These are phyloP conservation scores for Nesidiocoris tenuis DNA, from an alignment of 2,888 invertebrate genomes.

Conservation along the genomic window DNA sequence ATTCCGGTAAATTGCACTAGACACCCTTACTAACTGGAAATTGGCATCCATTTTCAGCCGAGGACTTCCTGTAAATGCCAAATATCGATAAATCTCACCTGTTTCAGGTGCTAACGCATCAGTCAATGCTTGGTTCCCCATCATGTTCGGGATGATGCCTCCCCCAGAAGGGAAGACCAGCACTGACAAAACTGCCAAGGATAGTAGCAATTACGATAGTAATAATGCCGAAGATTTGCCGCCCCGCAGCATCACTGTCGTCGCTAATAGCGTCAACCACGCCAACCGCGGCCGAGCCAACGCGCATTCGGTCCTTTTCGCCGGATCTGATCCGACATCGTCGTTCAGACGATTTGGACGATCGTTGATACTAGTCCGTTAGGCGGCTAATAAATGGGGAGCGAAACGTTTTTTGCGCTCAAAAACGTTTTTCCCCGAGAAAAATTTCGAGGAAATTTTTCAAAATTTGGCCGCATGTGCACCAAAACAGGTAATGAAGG, in stretches of 20 bases:
- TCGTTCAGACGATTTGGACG: slow-evolving; percentile 26
- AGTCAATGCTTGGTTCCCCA: slow-evolving; percentile 53
- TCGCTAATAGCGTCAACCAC: slow-evolving; percentile 72
- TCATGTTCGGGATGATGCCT: slow-evolving; percentile 51
- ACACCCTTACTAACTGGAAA: too few relatives aligned
- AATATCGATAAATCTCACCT: not conserved
- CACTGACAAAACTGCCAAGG: not conserved
- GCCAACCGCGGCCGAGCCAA: slow-evolving; percentile 70
- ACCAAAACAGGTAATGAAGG: too few relatives aligned
- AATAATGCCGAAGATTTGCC: slow-evolving; percentile 44
- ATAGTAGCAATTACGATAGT: slow-evolving; percentile 45
- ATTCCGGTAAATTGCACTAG: slow-evolving; percentile 38
- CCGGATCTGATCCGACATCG: slow-evolving; percentile 58
- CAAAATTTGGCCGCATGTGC: too few relatives aligned
- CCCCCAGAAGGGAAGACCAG: slow-evolving; percentile 17
- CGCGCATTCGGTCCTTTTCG: slow-evolving; percentile 72
- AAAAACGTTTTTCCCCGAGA: too few relatives aligned
- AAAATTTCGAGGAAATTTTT: too few relatives aligned
- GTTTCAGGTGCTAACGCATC: slow-evolving; percentile 50
- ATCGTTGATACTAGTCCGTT: slow-evolving; percentile 1
- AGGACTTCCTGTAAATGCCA: too few relatives aligned
- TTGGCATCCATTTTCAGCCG: too few relatives aligned
- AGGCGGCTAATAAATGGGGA: too few relatives aligned
- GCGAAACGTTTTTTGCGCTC: too few relatives aligned
- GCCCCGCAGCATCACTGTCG: slow-evolving; percentile 60